These are phyloP conservation scores for Brachionus plicatilis DNA, from an alignment of 1,140 invertebrate genomes.

Conservation along the genomic window DNA sequence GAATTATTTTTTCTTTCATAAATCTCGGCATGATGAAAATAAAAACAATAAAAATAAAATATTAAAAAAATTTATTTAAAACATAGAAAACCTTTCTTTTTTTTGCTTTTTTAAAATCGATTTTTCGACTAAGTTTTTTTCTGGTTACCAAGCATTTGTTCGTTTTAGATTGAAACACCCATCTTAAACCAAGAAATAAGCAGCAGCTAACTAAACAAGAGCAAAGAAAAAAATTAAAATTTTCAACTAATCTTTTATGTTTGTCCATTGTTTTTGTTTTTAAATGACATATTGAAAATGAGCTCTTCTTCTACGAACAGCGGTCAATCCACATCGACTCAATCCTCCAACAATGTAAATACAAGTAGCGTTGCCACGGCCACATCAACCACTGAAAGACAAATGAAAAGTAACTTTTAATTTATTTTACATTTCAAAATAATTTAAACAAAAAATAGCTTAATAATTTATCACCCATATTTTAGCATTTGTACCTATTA, in stretches of 20 bases:
- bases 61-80: neutral
- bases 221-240: neutral
- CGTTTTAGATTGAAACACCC: neutral
- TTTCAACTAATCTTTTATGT: neutral
- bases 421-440: neutral
- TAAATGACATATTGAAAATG: constrained; percentile 13
- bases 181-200: neutral
- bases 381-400: neutral
- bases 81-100: neutral
- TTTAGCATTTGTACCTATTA: too few species aligned
- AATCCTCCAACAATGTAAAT: constrained; percentile 14
- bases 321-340: neutral
- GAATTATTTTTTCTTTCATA: neutral
- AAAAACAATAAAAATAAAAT: neutral
- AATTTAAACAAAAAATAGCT: neutral
- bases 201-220: neutral
- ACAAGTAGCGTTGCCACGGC: neutral
- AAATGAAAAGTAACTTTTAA: constrained; percentile 4
- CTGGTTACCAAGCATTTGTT: neutral
- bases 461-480: too few species aligned
- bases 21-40: neutral
- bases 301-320: neutral
- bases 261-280: neutral
- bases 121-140: neutral
- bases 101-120: neutral